These are phyloP conservation scores for Megastigmus dorsalis DNA, from an alignment of 2,888 invertebrate species.

Conservation along the genomic window DNA sequence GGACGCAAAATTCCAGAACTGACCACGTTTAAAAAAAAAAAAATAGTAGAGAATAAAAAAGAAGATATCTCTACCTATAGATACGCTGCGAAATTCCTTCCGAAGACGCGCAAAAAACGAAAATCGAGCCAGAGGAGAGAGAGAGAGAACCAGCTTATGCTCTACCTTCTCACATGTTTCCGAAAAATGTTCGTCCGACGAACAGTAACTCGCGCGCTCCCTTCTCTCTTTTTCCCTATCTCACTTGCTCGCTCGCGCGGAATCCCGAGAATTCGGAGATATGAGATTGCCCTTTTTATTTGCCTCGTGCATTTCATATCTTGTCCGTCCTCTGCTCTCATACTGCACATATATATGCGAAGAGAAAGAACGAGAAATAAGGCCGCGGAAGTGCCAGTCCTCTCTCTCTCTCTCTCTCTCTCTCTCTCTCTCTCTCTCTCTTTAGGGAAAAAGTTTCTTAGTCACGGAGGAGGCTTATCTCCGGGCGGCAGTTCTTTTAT, in stretches of 20 bases:
- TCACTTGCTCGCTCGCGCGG: background rate
- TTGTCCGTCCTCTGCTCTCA: constrained; percentile 15
- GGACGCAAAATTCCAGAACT: too few relatives aligned
- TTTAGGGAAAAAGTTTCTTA: constrained; percentile 38
- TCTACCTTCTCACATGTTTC: constrained; percentile 11
- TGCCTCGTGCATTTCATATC: constrained; percentile 39
- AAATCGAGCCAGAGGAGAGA: too few relatives aligned
- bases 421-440: too few relatives aligned
- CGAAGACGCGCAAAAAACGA: background rate
- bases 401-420: too few relatives aligned
- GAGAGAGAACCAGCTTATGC: too few relatives aligned
- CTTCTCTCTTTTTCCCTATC: too few relatives aligned
- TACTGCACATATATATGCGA: background rate
- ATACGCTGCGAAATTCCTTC: background rate
- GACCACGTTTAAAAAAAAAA: too few relatives aligned
- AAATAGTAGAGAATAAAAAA: too few relatives aligned
- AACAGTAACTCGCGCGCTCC: constrained; percentile 28
- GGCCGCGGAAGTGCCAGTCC: too few relatives aligned
- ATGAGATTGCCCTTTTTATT: constrained; percentile 43
- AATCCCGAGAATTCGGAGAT: constrained; percentile 43
- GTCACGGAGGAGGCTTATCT: constrained; percentile 46
- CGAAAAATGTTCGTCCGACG: constrained; percentile 24
- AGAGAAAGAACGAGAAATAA: background rate
- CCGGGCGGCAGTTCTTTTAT: constrained; percentile 36
- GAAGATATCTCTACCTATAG: background rate